phyloP scores from a whole-genome alignment of 2,888 invertebrate species.

The Anthrax anthrax region DNA sequence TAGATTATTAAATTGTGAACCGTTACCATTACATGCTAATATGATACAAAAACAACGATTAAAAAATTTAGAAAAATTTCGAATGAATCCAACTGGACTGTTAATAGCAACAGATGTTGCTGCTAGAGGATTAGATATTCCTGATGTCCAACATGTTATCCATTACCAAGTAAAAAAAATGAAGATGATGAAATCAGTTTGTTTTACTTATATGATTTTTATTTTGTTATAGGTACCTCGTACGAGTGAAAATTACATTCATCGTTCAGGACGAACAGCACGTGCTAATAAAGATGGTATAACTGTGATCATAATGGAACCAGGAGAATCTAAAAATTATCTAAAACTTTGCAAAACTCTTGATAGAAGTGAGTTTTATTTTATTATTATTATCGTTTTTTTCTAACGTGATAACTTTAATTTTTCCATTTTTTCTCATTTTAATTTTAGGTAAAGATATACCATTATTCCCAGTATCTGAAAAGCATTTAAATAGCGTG shows the following conservation, averaged over 20 bases:
- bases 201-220: not conserved
- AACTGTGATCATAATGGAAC: conserved; percentile 82
- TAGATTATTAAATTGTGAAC: conserved; percentile 51
- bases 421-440: not conserved
- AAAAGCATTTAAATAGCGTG: conserved; percentile 43
- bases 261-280: conserved; percentile 93
- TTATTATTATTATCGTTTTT: conserved; percentile 6
- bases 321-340: conserved; percentile 67
- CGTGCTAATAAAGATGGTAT: conserved; percentile 78
- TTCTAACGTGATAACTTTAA: not conserved
- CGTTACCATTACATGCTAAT: conserved; percentile 67
- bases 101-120: conserved; percentile 94
- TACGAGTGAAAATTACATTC: conserved; percentile 92
- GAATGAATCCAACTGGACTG: conserved; percentile 54
- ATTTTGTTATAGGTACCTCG: no score
- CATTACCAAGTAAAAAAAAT: conserved; percentile 60
- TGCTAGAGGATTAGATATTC: conserved; percentile 91
- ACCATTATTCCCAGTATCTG: conserved; percentile 65
- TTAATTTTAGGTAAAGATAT: conserved; percentile 56
- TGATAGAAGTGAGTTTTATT: conserved; percentile 54
- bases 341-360: conserved; percentile 69
- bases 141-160: conserved; percentile 82
- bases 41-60: conserved; percentile 92
- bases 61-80: conserved; percentile 83
- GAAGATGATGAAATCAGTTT: not conserved